Evolutionary conservation across 2,888 invertebrate genomes (phyloP), one percentile per base, ranked within the genome.

Genomic region (Cinara cedri): DNA sequence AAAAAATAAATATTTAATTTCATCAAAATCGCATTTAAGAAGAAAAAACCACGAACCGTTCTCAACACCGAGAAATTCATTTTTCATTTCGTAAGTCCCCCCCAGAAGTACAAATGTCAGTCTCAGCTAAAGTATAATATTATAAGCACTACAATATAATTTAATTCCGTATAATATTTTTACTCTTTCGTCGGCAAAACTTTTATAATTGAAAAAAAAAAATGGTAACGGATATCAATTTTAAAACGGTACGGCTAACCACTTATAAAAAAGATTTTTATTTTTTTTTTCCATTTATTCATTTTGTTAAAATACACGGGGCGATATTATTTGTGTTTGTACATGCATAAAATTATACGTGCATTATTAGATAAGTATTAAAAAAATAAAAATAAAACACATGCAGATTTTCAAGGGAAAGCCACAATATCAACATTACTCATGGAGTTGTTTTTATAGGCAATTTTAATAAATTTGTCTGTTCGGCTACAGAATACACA

Each of bases 71-170:
- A 34, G 26, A 60, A n/a, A 26, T 10, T 54, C n/a, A 16, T 16
- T 34, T 19, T 54, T 68, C 19, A 51, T 68, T 54, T 19, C 16
- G n/a, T 34, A 49, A 19, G 51, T 34, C 34, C 34, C 34, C 34
- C 6, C 34, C 34, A 34, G 34, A 34, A 19, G 68, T 51, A 54
- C 13, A 70, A 34, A 70, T 13, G 51, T 34, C 68, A 34, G 51
- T 26, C 19, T 70, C 51, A 54, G 68, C 34, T 6, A n/a, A n/a
- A 34, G 34, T 34, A 34, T 34, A 34, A 34, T 34, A n/a, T n/a
- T n/a, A 34, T 54, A 19, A 70, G 51, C 26, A 54, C 34, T 70
- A 19, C n/a, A 70, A 44, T 9, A 34, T 70, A 70, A 70, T 70
- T 54, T 34, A 26, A 46, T 44, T 65, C 46, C 21, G 49, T 68